Evolutionary conservation across 2,888 invertebrate genomes (phyloP).

Genomic region (Mylabris sibirica): DNA sequence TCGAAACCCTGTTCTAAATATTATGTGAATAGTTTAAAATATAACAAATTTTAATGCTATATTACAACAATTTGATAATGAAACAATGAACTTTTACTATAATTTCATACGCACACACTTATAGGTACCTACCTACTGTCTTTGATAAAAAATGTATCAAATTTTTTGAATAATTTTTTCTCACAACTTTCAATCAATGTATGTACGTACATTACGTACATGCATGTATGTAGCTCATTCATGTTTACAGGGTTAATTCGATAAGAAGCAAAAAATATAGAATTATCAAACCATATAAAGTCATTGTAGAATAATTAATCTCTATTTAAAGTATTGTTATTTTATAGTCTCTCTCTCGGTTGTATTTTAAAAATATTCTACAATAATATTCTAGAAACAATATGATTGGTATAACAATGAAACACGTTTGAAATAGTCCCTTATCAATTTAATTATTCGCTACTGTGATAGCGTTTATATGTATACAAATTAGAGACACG

Average conservation of each 20-base stretch:
- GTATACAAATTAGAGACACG: background rate
- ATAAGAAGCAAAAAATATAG: background rate
- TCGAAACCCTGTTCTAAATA: too few species aligned
- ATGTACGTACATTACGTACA: too few species aligned
- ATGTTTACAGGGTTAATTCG: background rate
- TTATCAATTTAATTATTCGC: slow-evolving; percentile 6
- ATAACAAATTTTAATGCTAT: background rate
- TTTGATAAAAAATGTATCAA: background rate
- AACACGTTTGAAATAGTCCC: background rate
- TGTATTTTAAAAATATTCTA: slow-evolving; percentile 1
- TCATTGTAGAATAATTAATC: background rate
- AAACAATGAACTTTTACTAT: background rate
- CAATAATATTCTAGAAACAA: slow-evolving; percentile 5
- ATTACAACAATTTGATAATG: background rate
- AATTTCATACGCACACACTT: too few species aligned
- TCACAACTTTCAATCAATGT: background rate
- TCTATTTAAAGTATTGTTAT: slow-evolving; percentile 2
- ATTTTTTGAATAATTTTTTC: background rate
- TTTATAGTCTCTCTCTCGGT: background rate
- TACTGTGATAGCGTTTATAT: background rate
- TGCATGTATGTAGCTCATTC: background rate
- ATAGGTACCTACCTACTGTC: too few species aligned
- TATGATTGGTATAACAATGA: background rate
- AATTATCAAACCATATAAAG: slow-evolving; percentile 11
- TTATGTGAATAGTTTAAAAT: too few species aligned